Base-by-base conservation (phyloP, 2,797 vertebrate genomes). In the Centropyge bicolor region DNA sequence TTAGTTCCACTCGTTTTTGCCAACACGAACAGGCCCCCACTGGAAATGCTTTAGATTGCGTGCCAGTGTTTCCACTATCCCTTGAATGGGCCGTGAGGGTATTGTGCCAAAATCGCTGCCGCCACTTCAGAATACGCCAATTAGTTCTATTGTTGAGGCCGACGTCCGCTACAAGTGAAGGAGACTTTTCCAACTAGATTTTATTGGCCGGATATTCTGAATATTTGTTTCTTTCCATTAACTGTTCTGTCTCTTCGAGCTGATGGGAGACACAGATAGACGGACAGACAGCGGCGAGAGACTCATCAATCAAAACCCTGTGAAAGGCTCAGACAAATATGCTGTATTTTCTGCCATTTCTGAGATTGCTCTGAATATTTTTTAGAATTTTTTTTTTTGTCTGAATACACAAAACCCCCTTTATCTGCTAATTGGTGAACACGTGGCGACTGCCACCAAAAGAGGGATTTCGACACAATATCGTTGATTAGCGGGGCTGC, bases 41-140 rank as follows among this genome's bases (percentile, higher is more conserved):
- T 72, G 82, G 81, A 89, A 81, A 79, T 46, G 84, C 86, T 86
- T 90, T 85, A 77, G 80, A 84, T 82, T 52, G 68, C 0, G 8
- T 87, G 91, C 93, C 92, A 92, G 83, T 72, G 74, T 76, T 80
- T 86, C 86, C 78, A 61, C 80, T 67, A 74, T 83, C 84, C 83
- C 55, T 80, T 88, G 67, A 89, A 89, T 80, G 86, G 86, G 82
- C 63, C 45, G 5, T 36, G 48, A 66, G 76, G 79, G 63, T 76
- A 17, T 49, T 11, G 65, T 65, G 89, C 88, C 91, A 92, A 82
- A 68, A 84, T 78, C 59, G 54, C 80, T 70, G 69, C 45, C 63
- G 83, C 83, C 40, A n/a, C 78, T 89, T 80, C 63, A 77, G 76
- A 84, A 55, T 40, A 79, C 8, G 54, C 74, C 91, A 88, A 90